Evolutionary conservation across 1,140 invertebrate species (phyloP), one percentile per base, ranked within the genome.

Genomic region (Sarcophaga bullata): DNA sequence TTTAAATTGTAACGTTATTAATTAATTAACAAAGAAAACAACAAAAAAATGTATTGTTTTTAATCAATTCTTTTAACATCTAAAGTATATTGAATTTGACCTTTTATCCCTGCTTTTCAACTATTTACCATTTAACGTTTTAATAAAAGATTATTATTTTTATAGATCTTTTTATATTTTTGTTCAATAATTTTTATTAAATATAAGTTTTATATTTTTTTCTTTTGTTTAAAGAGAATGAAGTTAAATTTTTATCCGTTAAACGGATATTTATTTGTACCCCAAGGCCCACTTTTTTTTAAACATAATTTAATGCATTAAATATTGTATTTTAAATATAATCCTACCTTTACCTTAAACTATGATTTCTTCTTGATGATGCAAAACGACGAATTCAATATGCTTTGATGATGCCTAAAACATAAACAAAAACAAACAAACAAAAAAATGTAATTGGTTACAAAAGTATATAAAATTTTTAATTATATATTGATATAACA

Each of bases 181-280:
- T 37, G n/a, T n/a, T n/a, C n/a, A n/a, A n/a, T n/a, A n/a, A n/a
- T n/a, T n/a, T n/a, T n/a, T n/a, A n/a, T 76, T 49, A 49, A 17
- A 50, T 78, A 49, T 76, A 48, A 76, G 48, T 76, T 48, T 25
- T 72, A 25, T 25, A 0, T n/a, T 13, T 72, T 13, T 48, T 62
- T 80, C 17, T 54, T 17, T 47, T 13, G 46, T 8, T 48, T 46
- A 48, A 52, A 52, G 8, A 76, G 37, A 75, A 76, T 19, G 52
- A 82, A 82, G 80, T 46, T 49, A 72, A 83, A 75, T 80, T 82
- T 82, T 78, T 80, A 83, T 83, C 80, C 68, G 80, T 80, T 80
- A 83, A 80, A 58, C 54, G 49, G 68, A 80, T 80, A 83, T 80
- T 81, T 54, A 47, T 72, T 81, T 49, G 49, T 80, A 54, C 80